Percentiles rank a stretch among this genome's conserved stretches.
Evolutionary conservation across 2,113 vertebrate species (phyloP).

Genomic region (Cygnus atratus): DNA sequence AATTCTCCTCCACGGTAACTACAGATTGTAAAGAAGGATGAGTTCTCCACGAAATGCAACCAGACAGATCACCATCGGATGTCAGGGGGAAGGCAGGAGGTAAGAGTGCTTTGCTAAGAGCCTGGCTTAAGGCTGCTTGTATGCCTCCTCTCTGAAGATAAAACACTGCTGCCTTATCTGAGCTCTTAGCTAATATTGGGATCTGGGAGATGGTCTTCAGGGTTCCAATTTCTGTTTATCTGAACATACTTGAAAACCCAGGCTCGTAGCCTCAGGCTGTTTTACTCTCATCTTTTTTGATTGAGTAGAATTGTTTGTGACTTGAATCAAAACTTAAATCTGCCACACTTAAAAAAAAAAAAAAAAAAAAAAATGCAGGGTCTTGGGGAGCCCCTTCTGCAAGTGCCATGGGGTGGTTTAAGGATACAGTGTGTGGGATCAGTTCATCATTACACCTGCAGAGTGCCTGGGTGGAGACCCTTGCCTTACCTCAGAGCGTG

Average conservation of each 20-base stretch:
- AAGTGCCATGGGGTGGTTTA: not conserved
- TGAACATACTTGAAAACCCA: rapidly evolving
- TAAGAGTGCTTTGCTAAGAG: slow-evolving; percentile 54
- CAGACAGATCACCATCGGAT: slow-evolving; percentile 97
- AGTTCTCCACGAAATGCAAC: slow-evolving; percentile 98
- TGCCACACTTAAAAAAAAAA: not conserved
- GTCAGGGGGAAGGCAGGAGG: slow-evolving; percentile 97
- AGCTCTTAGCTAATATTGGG: not conserved
- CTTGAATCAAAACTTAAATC: not conserved
- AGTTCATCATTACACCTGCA: not conserved
- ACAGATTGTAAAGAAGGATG: slow-evolving; percentile 93
- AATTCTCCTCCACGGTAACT: not conserved
- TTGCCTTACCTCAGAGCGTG: rapidly evolving
- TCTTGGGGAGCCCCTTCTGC: not conserved
- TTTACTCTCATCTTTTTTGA: not conserved
- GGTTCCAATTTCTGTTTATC: not conserved
- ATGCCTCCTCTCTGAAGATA: not conserved
- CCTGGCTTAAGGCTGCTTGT: not conserved
- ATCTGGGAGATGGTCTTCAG: not conserved
- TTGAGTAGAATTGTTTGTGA: not conserved
- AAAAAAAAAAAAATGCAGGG: not conserved
- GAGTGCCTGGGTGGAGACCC: not conserved
- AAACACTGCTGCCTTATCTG: not conserved
- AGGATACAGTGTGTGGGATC: not conserved
- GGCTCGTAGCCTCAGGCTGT: not conserved